Conservation (phyloP, 2,113 vertebrate species). For the Microcebus tavaratra region DNA sequence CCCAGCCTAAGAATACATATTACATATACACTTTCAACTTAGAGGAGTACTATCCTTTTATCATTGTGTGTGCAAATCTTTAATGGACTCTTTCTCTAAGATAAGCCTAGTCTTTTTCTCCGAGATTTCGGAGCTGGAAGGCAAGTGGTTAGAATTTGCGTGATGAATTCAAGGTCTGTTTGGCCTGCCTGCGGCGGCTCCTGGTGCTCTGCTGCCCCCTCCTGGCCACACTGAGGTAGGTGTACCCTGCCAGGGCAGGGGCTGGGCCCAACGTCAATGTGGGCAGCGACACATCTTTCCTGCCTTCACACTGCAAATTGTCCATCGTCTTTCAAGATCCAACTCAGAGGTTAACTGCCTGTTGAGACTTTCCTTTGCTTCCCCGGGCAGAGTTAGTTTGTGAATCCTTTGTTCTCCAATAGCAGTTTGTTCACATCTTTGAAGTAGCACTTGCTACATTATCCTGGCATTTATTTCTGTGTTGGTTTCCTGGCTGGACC, state of each 20-base stretch:
- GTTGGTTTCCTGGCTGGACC: neutral
- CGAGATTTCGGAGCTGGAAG: neutral
- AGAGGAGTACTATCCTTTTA: neutral
- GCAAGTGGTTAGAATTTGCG: neutral
- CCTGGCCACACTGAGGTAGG: slow-evolving; percentile 23
- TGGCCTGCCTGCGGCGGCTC: too few relatives aligned
- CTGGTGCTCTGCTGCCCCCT: slow-evolving; percentile 59
- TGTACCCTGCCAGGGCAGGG: neutral
- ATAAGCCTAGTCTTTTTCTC: neutral
- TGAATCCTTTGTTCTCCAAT: neutral
- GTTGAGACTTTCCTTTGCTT: neutral
- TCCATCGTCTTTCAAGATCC: neutral
- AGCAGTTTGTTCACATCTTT: slow-evolving; percentile 34
- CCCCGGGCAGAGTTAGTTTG: neutral
- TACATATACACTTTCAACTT: neutral
- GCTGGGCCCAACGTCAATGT: neutral
- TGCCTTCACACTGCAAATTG: neutral
- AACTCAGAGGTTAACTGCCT: neutral
- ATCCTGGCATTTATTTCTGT: slow-evolving; percentile 2
- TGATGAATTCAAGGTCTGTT: too few relatives aligned
- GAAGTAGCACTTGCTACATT: neutral
- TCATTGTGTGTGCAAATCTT: neutral
- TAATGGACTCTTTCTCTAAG: slow-evolving; percentile 36
- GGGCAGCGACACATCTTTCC: neutral
- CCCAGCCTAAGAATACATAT: too few relatives aligned